These are phyloP conservation scores for Sander lucioperca DNA, from an alignment of 2,113 vertebrate genomes.

Conservation along the genomic window DNA sequence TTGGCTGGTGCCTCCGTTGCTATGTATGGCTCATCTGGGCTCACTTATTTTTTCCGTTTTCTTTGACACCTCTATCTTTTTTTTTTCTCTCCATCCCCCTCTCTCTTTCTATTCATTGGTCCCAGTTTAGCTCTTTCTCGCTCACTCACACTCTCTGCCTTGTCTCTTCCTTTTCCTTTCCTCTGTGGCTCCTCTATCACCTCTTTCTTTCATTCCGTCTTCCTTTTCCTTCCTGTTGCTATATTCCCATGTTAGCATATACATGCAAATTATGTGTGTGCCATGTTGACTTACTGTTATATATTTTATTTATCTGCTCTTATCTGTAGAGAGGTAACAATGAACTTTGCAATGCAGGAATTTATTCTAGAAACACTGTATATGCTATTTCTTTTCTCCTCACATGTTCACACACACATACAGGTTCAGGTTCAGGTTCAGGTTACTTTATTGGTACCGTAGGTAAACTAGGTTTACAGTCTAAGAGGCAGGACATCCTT, in stretches of 20 bases:
- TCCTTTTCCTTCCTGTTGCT: constrained; percentile 2
- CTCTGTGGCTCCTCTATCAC: constrained; percentile 1
- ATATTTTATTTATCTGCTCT: constrained; percentile 18
- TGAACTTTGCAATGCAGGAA: background rate
- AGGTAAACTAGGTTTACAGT: too few species aligned
- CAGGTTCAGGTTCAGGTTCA: too few species aligned
- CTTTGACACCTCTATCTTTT: constrained; percentile 58
- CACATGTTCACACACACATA: background rate
- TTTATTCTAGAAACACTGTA: background rate
- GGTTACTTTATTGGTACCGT: too few species aligned
- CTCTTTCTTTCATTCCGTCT: background rate
- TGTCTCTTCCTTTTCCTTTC: constrained; percentile 1
- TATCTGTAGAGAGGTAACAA: constrained; percentile 30
- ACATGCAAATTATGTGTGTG: background rate
- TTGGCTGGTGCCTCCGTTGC: constrained; percentile 64
- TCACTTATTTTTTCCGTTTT: constrained; percentile 65
- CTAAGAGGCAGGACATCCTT: too few species aligned
- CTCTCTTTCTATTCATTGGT: constrained; percentile 41
- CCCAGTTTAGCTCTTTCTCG: constrained; percentile 50
- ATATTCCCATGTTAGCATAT: background rate
- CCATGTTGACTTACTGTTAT: constrained; percentile 8
- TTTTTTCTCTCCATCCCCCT: constrained; percentile 18
- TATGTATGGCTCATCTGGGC: constrained; percentile 71
- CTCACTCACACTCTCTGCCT: constrained; percentile 10
- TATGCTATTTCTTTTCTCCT: background rate